These are phyloP conservation scores for Leptinotarsa rubiginosa DNA, from an alignment of 2,888 invertebrate genomes.

Conservation along the genomic window DNA sequence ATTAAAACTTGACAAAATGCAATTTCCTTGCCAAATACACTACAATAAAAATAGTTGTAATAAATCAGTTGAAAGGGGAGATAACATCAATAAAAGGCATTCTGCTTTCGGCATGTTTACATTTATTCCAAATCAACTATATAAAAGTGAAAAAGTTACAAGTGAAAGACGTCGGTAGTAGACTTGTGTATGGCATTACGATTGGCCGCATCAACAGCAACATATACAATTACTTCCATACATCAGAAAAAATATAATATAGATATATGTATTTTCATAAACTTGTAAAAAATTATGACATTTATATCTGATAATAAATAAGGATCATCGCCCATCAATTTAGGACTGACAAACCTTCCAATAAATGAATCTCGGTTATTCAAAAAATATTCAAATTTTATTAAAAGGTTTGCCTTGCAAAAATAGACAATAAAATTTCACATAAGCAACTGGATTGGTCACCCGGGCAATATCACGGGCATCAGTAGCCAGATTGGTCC, in stretches of 20 bases:
- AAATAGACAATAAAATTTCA: conserved; percentile 50
- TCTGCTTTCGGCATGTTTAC: conserved; percentile 65
- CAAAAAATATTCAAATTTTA: conserved; percentile 34
- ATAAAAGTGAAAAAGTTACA: conserved; percentile 67
- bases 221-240: conserved; percentile 58
- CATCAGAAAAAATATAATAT: conserved; percentile 65
- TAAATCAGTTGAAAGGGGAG: too few species aligned
- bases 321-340: conserved; percentile 43
- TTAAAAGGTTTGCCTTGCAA: conserved; percentile 32
- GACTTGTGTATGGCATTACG: conserved; percentile 62
- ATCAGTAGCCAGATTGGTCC: conserved; percentile 63
- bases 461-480: conserved; percentile 64
- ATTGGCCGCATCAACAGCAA: conserved; percentile 42
- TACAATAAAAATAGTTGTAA: too few species aligned
- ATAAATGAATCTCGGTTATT: conserved; percentile 32
- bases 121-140: conserved; percentile 66
- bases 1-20: too few species aligned
- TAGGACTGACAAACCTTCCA: conserved; percentile 35
- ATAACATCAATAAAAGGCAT: conserved; percentile 39
- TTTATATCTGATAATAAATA: conserved; percentile 62
- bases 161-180: conserved; percentile 66
- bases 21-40: too few species aligned
- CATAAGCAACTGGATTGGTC: conserved; percentile 64
- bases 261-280: conserved; percentile 61
- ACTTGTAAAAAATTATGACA: conserved; percentile 66